Conservation (phyloP, 1,140 invertebrate genomes). For the Eriosoma lanigerum region DNA sequence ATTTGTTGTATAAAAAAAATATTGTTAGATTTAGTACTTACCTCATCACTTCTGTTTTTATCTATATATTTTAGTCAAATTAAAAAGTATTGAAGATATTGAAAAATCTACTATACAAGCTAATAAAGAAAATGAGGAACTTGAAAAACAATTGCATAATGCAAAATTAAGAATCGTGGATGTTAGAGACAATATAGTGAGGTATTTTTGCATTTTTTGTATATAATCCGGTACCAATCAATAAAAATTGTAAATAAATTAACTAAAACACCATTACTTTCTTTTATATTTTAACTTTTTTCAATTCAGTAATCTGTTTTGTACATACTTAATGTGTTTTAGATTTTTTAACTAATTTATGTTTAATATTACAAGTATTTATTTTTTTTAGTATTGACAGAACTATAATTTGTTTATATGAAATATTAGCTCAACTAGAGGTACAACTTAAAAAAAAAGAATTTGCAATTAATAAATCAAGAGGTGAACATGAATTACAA, state of each 20-base stretch:
- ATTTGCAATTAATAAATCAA: not conserved
- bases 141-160: not conserved
- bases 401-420: not conserved
- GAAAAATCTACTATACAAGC: not conserved
- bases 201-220: not conserved
- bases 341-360: too few relatives aligned
- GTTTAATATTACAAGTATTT: not conserved
- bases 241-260: too few relatives aligned
- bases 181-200: slow-evolving; percentile 8
- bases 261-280: too few relatives aligned
- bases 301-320: too few relatives aligned
- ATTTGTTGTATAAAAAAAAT: too few relatives aligned
- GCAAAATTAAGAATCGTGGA: not conserved
- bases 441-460: not conserved
- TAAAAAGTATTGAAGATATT: slow-evolving; percentile 11
- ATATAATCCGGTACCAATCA: too few relatives aligned
- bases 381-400: slow-evolving; percentile 13
- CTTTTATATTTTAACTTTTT: too few relatives aligned
- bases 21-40: too few relatives aligned
- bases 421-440: slow-evolving; percentile 24
- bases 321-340: too few relatives aligned
- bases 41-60: too few relatives aligned
- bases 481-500: not conserved
- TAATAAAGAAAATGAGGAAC: not conserved
- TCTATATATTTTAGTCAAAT: not conserved